phyloP scores from a whole-genome alignment of 1,140 invertebrate species.

The Cepaea nemoralis region DNA sequence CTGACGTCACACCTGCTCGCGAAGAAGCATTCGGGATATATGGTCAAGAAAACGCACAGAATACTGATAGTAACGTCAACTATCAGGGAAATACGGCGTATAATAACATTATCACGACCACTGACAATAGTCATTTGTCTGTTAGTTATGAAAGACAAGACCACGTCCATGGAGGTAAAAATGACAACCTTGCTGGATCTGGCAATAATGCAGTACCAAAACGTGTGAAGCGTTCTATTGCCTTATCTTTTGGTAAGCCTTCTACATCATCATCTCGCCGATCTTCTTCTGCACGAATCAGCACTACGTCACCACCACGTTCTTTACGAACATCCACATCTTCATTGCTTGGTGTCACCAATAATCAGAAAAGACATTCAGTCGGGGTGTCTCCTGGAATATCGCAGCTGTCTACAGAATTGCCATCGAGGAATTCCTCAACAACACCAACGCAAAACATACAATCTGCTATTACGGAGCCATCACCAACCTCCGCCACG shows the following conservation, averaged over 20 bases:
- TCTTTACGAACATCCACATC: background rate
- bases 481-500: background rate
- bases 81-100: no score
- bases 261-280: background rate
- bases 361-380: background rate
- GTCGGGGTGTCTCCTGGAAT: background rate
- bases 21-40: background rate
- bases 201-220: background rate
- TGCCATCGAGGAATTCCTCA: background rate
- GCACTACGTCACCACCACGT: background rate
- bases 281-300: background rate
- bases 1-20: background rate
- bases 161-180: no score
- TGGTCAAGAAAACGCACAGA: background rate
- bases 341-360: background rate
- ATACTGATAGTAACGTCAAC: background rate
- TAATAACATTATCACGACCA: no score
- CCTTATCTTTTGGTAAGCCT: background rate
- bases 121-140: no score
- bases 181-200: no score
- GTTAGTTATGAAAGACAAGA: no score
- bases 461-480: background rate
- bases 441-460: background rate
- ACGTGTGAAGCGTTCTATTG: background rate
- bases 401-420: background rate